Evolutionary conservation across 2,797 vertebrate species (phyloP).

Genomic region (Lophius americanus): DNA sequence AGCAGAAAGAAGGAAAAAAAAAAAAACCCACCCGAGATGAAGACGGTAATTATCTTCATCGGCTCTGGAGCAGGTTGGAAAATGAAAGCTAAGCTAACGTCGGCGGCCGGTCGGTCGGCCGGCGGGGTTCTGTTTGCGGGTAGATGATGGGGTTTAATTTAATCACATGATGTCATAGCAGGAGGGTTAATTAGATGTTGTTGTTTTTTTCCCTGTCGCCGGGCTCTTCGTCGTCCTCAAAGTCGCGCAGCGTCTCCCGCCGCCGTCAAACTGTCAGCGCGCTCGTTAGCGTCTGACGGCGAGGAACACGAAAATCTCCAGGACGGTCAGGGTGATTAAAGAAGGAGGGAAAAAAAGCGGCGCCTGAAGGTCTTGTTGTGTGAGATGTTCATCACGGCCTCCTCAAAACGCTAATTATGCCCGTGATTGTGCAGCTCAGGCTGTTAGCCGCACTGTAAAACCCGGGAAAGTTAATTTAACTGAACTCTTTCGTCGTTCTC

Average conservation of each 20-base stretch:
- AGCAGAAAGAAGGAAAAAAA: conserved; percentile 70
- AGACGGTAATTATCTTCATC: conserved; percentile 97
- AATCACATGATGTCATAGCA: conserved; percentile 93
- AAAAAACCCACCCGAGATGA: conserved; percentile 91
- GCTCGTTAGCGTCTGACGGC: conserved; percentile 74
- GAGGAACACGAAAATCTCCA: conserved; percentile 35
- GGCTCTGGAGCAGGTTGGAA: conserved; percentile 92
- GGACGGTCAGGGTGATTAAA: conserved; percentile 54
- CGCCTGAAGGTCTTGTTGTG: conserved; percentile 58
- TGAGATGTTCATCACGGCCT: conserved; percentile 60
- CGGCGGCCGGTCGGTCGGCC: conserved; percentile 46
- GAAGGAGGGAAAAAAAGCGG: conserved; percentile 20
- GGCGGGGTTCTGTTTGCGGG: conserved; percentile 70
- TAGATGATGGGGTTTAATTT: conserved; percentile 87
- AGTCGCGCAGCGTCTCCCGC: conserved; percentile 65
- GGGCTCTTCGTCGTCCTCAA: conserved; percentile 84
- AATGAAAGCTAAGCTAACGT: conserved; percentile 96
- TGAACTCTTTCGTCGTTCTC: too few relatives aligned
- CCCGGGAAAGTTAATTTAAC: too few relatives aligned
- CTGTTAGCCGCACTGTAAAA: too few relatives aligned
- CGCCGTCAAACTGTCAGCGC: conserved; percentile 80
- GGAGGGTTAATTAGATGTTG: conserved; percentile 95
- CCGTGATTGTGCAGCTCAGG: conserved; percentile 58
- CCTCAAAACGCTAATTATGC: conserved; percentile 68
- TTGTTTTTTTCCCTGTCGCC: conserved; percentile 84